Evolutionary conservation across 2,113 vertebrate species (phyloP).

Genomic region (Syngnathus scovelli): DNA sequence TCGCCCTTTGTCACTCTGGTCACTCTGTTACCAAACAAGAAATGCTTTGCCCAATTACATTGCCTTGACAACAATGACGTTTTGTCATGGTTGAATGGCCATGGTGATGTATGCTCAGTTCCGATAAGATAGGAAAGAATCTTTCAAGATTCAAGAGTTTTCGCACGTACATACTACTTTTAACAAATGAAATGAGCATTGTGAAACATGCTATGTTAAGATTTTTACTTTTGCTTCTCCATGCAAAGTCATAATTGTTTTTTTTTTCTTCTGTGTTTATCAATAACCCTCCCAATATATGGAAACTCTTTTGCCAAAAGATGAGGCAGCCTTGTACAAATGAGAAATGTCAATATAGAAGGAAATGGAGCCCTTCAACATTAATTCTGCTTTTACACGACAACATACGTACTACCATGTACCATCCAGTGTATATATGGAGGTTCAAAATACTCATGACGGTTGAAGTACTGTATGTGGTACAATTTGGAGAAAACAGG

Average conservation of each 20-base stretch:
- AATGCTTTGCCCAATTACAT: conserved; percentile 1
- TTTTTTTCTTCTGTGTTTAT: neutral
- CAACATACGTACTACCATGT: neutral
- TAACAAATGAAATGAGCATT: neutral
- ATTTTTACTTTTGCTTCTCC: neutral
- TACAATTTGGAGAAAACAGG: no score
- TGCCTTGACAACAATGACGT: neutral
- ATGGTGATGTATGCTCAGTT: neutral
- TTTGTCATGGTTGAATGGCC: neutral
- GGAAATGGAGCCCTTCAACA: neutral
- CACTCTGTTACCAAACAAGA: neutral
- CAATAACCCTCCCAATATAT: neutral
- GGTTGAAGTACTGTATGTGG: no score
- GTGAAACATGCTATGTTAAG: neutral
- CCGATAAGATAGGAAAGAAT: neutral
- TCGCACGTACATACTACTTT: neutral
- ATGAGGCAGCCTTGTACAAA: neutral
- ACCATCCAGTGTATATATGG: neutral
- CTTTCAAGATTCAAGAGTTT: neutral
- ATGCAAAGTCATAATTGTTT: no score
- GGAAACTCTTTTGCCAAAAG: neutral
- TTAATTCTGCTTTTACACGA: neutral
- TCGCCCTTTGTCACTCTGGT: conserved; percentile 25
- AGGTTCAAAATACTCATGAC: no score
- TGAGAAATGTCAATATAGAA: neutral